Percentiles rank a stretch among this genome's conserved stretches.
phyloP scores from a whole-genome alignment of 2,113 vertebrate species.

The Crotalus horridus region DNA sequence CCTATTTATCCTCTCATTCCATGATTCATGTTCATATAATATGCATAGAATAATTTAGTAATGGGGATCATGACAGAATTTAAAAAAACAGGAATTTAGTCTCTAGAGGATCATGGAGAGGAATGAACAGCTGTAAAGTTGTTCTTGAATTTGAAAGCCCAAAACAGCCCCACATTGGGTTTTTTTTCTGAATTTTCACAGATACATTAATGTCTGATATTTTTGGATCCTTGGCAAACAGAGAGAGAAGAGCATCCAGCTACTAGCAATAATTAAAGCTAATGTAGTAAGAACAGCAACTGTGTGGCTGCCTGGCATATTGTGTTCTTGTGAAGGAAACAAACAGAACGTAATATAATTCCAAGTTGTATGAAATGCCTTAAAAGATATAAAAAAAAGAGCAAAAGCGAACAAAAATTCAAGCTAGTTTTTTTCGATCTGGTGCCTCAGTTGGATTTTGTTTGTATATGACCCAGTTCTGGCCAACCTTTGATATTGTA shows the following conservation, averaged over 20 bases:
- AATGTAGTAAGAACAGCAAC: neutral
- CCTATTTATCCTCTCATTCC: neutral
- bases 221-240: neutral
- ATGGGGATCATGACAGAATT: neutral
- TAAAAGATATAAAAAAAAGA: neutral
- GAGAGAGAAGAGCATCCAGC: neutral
- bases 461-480: neutral
- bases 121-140: neutral
- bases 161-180: neutral
- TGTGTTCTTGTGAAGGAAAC: neutral
- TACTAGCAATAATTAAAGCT: neutral
- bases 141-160: neutral
- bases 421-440: neutral
- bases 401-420: neutral
- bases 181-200: neutral
- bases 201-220: neutral
- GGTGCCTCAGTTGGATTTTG: neutral
- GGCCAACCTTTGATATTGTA: neutral
- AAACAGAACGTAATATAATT: neutral
- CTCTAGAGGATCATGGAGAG: neutral
- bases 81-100: neutral
- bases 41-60: neutral
- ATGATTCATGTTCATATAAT: neutral
- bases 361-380: neutral
- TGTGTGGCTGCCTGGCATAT: neutral